Evolutionary conservation across 2,113 vertebrate species (phyloP).

Genomic region (Suncus etruscus): DNA sequence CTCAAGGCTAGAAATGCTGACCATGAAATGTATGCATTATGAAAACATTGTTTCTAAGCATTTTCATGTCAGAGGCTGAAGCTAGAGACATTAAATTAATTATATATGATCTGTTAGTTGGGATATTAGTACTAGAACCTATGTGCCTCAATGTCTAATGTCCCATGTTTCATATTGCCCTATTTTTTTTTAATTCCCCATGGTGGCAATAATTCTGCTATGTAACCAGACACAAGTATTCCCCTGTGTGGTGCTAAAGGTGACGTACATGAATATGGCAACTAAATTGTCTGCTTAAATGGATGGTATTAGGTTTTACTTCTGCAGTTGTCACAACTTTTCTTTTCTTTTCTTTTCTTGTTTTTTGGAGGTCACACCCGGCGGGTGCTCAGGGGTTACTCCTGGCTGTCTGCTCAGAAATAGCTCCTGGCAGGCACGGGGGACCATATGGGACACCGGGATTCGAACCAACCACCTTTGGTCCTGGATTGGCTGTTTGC

Average conservation of each 20-base stretch:
- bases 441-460: too few species aligned
- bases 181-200: neutral
- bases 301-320: neutral
- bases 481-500: too few species aligned
- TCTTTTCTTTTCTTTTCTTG: too few species aligned
- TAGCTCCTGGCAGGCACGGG: too few species aligned
- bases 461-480: too few species aligned
- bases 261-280: constrained; percentile 25
- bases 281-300: constrained; percentile 46
- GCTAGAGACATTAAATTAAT: constrained; percentile 48
- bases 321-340: too few species aligned
- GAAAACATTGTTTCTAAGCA: constrained; percentile 34
- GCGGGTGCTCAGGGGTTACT: too few species aligned
- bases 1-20: constrained; percentile 37
- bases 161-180: neutral
- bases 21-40: constrained; percentile 52
- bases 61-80: constrained; percentile 55
- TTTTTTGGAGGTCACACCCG: too few species aligned
- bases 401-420: too few species aligned
- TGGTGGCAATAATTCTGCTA: constrained; percentile 22
- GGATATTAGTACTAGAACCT: constrained; percentile 11
- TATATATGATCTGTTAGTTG: constrained; percentile 15
- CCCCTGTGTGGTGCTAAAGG: constrained; percentile 1
- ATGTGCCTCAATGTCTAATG: neutral
- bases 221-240: constrained; percentile 23